A percentile compares a stretch with the other conserved stretches of the same genome.
Conservation (phyloP, 2,888 invertebrate species). For the Isotomurus palustris region DNA sequence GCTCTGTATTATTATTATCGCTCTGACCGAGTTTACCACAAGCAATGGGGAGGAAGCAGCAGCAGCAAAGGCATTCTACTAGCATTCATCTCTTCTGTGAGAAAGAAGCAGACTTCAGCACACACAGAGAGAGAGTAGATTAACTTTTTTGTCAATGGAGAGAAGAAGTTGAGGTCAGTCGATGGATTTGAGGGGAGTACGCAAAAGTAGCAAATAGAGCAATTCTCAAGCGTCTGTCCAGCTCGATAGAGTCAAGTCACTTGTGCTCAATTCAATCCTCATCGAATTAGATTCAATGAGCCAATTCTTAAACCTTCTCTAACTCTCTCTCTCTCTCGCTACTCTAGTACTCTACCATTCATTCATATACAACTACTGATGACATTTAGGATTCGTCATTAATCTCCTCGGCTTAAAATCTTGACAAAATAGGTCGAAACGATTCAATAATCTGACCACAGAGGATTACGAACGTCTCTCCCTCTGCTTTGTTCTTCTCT, state of each 20-base stretch:
- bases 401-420: neutral
- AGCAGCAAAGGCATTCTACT: too few relatives aligned
- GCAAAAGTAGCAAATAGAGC: too few relatives aligned
- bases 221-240: too few relatives aligned
- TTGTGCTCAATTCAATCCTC: conserved; percentile 6
- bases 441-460: neutral
- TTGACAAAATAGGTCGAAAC: neutral
- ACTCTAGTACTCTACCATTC: neutral
- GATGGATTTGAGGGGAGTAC: neutral
- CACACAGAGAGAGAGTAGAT: too few relatives aligned
- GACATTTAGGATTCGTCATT: conserved; percentile 1
- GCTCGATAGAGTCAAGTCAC: neutral
- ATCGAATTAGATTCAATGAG: conserved; percentile 3
- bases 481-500: neutral
- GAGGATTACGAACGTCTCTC: neutral
- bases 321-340: neutral
- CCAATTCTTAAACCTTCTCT: neutral
- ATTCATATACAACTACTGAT: neutral
- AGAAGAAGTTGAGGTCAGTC: neutral
- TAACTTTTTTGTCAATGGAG: too few relatives aligned
- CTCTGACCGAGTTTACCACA: neutral
- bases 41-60: too few relatives aligned
- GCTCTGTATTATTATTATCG: conserved; percentile 1
- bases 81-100: too few relatives aligned
- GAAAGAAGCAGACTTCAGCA: too few relatives aligned